A percentile compares a stretch with the other conserved stretches of the same genome.
Evolutionary conservation across 1,140 invertebrate species (phyloP).

Genomic region (Steinernema feltiae): DNA sequence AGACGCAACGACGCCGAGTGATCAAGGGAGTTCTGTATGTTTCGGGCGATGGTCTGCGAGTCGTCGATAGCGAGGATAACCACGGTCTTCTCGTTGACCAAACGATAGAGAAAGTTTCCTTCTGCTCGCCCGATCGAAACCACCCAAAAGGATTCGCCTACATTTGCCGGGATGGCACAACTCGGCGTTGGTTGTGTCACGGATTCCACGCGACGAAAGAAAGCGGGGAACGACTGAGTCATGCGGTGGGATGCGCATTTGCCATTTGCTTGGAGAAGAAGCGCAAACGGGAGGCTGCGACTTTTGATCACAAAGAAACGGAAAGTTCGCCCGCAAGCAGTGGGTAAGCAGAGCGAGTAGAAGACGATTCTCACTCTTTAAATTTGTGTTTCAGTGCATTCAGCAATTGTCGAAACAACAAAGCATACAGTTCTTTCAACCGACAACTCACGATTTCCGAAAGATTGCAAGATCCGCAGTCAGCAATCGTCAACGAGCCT

Average conservation of each 20-base stretch:
- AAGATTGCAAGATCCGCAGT: constrained; percentile 50
- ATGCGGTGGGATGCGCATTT: constrained; percentile 98
- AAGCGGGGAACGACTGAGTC: constrained; percentile 85
- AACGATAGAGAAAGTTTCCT: constrained; percentile 99
- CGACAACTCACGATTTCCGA: background rate
- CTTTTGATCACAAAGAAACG: constrained; percentile 22
- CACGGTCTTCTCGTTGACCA: constrained; percentile 94
- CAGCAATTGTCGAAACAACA: background rate
- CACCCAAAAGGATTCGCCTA: constrained; percentile 95
- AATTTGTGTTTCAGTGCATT: background rate
- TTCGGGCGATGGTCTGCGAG: constrained; percentile 88
- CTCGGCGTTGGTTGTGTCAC: constrained; percentile 95
- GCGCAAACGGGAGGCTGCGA: constrained; percentile 77
- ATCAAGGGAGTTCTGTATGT: constrained; percentile 85
- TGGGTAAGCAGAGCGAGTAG: too few species aligned
- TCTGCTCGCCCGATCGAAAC: constrained; percentile 96
- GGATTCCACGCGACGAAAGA: constrained; percentile 93
- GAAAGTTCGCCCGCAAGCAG: background rate
- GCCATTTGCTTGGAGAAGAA: constrained; percentile 94
- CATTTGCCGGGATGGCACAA: constrained; percentile 77
- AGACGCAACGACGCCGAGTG: constrained; percentile 68
- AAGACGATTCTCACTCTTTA: background rate
- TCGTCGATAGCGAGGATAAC: constrained; percentile 97
- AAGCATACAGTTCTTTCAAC: constrained; percentile 4
- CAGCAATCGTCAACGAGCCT: constrained; percentile 46